Evolutionary conservation across 2,797 vertebrate genomes (phyloP).

Genomic region (Danio albolineatus): DNA sequence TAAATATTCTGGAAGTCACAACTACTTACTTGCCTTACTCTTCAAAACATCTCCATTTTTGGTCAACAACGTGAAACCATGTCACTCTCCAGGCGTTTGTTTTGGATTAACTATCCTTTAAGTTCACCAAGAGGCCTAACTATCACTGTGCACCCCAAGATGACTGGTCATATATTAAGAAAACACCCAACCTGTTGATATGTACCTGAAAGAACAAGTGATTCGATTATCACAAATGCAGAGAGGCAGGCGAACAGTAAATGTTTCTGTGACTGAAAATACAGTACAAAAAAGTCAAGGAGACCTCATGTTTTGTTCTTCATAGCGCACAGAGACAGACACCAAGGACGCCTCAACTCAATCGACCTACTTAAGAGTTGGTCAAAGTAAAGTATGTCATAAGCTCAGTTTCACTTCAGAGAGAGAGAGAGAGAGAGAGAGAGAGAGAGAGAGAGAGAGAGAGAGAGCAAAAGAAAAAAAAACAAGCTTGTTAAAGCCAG

Average conservation of each 20-base stretch:
- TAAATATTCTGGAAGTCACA: no score
- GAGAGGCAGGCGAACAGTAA: neutral
- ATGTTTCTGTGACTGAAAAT: neutral
- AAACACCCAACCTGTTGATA: neutral
- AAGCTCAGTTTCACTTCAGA: constrained; percentile 47
- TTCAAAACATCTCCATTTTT: no score
- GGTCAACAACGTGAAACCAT: no score
- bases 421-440: constrained; percentile 4
- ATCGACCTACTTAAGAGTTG: constrained; percentile 55
- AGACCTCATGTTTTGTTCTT: constrained; percentile 39
- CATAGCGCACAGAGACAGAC: constrained; percentile 28
- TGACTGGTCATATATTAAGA: neutral
- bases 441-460: no score
- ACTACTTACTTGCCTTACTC: no score
- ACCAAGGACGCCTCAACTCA: constrained; percentile 51
- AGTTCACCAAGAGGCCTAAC: neutral
- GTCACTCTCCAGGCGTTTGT: no score
- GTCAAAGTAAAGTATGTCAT: constrained; percentile 58
- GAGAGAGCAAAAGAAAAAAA: no score
- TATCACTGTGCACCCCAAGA: neutral
- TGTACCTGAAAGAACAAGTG: neutral
- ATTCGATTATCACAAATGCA: neutral
- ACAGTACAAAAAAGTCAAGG: constrained; percentile 24
- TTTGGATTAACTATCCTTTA: no score
- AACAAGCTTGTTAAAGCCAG: neutral